Percentiles rank a stretch among this genome's conserved stretches.
Evolutionary conservation across 2,797 vertebrate genomes (phyloP).

Genomic region (Anas georgica): DNA sequence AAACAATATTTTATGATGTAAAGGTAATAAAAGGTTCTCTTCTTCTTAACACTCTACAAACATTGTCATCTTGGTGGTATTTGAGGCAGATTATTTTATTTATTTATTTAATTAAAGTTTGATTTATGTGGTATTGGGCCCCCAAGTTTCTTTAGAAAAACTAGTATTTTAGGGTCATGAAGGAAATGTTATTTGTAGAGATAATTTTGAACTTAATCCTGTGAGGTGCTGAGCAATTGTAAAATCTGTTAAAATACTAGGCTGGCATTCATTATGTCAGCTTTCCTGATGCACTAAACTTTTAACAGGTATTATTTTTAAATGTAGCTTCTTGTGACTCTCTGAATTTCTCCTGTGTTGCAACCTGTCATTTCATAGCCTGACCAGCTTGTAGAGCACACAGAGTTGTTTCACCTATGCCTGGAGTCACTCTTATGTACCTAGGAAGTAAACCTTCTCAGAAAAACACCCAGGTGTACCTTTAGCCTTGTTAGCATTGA

Average conservation of each 20-base stretch:
- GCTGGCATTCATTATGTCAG: not conserved
- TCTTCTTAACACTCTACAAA: not conserved
- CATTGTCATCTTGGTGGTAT: not conserved
- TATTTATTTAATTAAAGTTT: not conserved
- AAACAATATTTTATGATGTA: not conserved
- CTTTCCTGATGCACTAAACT: not conserved
- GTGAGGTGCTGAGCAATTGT: not conserved
- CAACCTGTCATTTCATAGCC: not conserved
- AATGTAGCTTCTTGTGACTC: not conserved
- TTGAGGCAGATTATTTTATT: not conserved
- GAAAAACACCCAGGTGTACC: not conserved
- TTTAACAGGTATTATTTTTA: slow-evolving; percentile 17
- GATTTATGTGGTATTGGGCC: not conserved
- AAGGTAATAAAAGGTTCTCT: not conserved
- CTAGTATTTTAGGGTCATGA: not conserved
- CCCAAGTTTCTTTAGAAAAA: not conserved
- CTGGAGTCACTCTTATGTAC: not conserved
- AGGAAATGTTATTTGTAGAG: slow-evolving; percentile 3
- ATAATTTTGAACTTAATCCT: not conserved
- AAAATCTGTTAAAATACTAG: slow-evolving; percentile 6
- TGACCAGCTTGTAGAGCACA: not conserved
- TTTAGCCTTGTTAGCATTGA: not conserved
- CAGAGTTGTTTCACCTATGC: not conserved
- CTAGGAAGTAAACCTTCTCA: not conserved
- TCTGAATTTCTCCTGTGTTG: not conserved